phyloP scores from a whole-genome alignment of 2,113 vertebrate genomes.

The Stigmatopora nigra region DNA sequence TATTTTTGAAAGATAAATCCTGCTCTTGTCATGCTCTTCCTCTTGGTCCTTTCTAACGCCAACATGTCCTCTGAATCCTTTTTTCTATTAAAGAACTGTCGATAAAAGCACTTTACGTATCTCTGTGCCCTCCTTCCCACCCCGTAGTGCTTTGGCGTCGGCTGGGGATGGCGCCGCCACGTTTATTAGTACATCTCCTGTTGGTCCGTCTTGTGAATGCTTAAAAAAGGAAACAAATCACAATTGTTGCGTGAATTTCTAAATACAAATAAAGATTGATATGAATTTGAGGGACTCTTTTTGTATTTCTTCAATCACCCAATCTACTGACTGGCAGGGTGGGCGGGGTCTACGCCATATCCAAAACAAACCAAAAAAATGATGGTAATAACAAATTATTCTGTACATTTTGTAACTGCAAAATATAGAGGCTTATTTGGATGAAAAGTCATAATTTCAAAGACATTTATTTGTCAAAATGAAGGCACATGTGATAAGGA shows the following conservation, averaged over 20 bases:
- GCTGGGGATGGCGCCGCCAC: conserved; percentile 67
- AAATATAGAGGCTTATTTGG: too few species aligned
- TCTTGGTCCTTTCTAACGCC: conserved; percentile 9
- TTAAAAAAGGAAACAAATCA: conserved; percentile 56
- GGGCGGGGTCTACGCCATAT: neutral
- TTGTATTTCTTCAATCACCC: neutral
- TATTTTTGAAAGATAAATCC: conserved; percentile 53
- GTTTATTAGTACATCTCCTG: conserved; percentile 55
- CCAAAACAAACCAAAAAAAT: conserved; percentile 17
- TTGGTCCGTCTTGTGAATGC: conserved; percentile 63
- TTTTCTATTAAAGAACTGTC: conserved; percentile 72
- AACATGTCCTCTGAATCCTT: conserved; percentile 66
- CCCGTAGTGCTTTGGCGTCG: conserved; percentile 66
- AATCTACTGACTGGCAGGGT: neutral
- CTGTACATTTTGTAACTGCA: too few species aligned
- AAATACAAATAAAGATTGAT: conserved; percentile 80
- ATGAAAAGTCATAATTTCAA: too few species aligned
- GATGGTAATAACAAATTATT: neutral
- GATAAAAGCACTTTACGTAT: conserved; percentile 79
- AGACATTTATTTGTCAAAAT: too few species aligned
- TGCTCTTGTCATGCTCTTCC: conserved; percentile 13
- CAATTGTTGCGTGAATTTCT: conserved; percentile 76
- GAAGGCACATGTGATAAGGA: too few species aligned
- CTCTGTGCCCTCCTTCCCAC: conserved; percentile 40
- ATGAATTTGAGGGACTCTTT: conserved; percentile 63